Base-by-base conservation (phyloP, 2,797 vertebrate species). In the Cygnus olor region DNA sequence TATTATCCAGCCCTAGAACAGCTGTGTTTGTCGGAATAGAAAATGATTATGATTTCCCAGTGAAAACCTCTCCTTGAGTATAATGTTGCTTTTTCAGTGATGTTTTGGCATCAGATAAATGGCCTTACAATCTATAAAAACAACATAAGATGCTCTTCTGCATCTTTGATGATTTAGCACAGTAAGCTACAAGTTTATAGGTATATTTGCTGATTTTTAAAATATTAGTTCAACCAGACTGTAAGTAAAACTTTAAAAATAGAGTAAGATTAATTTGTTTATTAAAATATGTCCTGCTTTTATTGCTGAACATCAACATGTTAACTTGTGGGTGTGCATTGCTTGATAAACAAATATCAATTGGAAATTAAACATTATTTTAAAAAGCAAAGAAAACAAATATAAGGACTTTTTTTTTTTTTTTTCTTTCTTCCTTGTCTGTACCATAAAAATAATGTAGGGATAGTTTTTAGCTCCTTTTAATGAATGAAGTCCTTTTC, bases 61-160 rank as follows among this genome's bases (percentile, higher is more conserved):
- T 89, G 89, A 94, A 91, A 91, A 92, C 34, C 71, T 78, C 54
- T 90, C 51, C 66, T 93, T 93, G 85, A 78, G 56, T 92, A 45
- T 89, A 85, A 58, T 86, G 73, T 73, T 94, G 36, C 72, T 80
- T 89, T 86, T 89, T 78, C 90, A 94, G 45, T 85, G 73, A 54
- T 94, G 24, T 93, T 94, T 93, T 94, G 66, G 56, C 70, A 84
- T 93, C 89, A 81, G 85, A 93, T 89, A 94, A 93, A 90, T 85
- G 73, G 38, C 76, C 65, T 86, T 76, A 84, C 45, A 88, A 64
- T 89, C 30, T 78, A 30, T 94, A 81, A 81, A 83, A 89, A 57
- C 68, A 88, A 72, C 22, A 22, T 72, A 78, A 95, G 70, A 44
- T 69, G 44, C 40, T 22, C 69, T 85, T 93, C 69, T 85, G 30